phyloP scores from a whole-genome alignment of 2,797 vertebrate species.

The Tragopan temminckii region DNA sequence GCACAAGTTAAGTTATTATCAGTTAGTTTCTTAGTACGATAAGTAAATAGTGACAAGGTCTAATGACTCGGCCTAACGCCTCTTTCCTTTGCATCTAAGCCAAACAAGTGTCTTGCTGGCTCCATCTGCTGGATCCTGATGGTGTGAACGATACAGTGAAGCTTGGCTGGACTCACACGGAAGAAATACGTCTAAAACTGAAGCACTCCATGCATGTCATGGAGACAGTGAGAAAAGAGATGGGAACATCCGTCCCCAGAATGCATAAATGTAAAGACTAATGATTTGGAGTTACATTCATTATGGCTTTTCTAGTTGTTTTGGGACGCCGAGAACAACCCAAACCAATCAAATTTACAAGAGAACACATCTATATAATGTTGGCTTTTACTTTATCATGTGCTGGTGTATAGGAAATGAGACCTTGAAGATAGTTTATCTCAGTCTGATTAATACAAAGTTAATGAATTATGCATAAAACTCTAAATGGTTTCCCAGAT shows the following conservation, averaged over 20 bases:
- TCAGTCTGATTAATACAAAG: neutral
- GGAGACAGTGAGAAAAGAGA: neutral
- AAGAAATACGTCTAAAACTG: neutral
- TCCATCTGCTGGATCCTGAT: slow-evolving; percentile 36
- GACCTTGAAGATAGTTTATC: neutral
- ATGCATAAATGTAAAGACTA: neutral
- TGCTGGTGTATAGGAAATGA: neutral
- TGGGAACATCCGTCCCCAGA: neutral
- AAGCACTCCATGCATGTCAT: neutral
- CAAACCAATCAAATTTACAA: neutral
- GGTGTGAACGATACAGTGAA: neutral
- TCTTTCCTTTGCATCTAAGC: neutral
- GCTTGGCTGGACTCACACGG: fast-evolving
- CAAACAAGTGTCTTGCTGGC: neutral
- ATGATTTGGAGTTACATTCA: neutral
- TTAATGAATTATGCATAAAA: neutral
- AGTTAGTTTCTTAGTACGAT: neutral
- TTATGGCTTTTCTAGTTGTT: neutral
- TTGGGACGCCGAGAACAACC: neutral
- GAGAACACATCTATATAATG: neutral
- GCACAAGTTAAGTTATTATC: neutral
- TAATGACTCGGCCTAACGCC: neutral
- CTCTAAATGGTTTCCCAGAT: neutral
- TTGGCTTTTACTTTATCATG: neutral
- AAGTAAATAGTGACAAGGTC: neutral